Percentiles rank a stretch among this genome's conserved stretches.
phyloP scores from a whole-genome alignment of 2,888 invertebrate species.

The Eupithecia abbreviata region DNA sequence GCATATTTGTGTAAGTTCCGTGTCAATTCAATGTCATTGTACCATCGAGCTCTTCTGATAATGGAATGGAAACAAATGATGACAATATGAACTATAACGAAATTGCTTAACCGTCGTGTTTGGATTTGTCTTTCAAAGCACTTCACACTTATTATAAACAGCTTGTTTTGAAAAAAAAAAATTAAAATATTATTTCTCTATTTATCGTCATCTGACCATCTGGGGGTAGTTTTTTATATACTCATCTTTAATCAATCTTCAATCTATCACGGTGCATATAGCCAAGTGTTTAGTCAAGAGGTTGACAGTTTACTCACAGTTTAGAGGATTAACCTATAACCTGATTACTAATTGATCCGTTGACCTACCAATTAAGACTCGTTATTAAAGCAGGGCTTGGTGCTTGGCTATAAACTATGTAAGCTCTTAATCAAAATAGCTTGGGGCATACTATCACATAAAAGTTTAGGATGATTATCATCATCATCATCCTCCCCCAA shows the following conservation, averaged over 20 bases:
- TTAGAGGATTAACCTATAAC: constrained; percentile 38
- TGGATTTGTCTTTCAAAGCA: too few relatives aligned
- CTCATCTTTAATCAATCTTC: background rate
- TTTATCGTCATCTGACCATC: background rate
- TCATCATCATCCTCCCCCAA: too few relatives aligned
- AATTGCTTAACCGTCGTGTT: too few relatives aligned
- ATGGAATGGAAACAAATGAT: too few relatives aligned
- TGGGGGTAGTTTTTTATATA: background rate
- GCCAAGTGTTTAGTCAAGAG: constrained; percentile 1
- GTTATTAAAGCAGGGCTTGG: constrained; percentile 40
- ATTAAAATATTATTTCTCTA: background rate
- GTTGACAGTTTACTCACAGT: constrained; percentile 21
- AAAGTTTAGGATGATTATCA: constrained; percentile 21
- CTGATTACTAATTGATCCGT: constrained; percentile 43
- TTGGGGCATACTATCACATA: constrained; percentile 27
- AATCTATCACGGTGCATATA: background rate
- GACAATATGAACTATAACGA: too few relatives aligned
- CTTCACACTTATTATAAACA: too few relatives aligned
- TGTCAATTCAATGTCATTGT: too few relatives aligned
- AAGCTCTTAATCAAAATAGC: constrained; percentile 35
- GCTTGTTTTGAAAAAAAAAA: too few relatives aligned
- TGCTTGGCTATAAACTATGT: constrained; percentile 31
- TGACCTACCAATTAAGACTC: constrained; percentile 44
- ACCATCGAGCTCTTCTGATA: too few relatives aligned
- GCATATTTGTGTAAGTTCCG: too few relatives aligned